phyloP scores from a whole-genome alignment of 2,888 invertebrate genomes.

The Phortica magna region DNA sequence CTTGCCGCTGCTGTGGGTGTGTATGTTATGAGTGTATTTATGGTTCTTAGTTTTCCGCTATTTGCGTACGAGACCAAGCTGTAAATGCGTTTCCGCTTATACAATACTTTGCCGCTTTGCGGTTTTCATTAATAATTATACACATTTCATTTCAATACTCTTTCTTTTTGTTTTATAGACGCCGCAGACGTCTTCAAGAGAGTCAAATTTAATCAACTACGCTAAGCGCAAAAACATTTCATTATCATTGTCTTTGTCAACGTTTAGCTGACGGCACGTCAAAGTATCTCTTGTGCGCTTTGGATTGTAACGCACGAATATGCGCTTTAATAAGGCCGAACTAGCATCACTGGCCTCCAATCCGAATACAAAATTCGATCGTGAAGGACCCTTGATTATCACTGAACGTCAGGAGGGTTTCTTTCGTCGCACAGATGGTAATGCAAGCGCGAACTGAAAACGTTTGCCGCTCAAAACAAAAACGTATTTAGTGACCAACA shows the following conservation, averaged over 20 bases:
- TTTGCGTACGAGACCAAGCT: slow-evolving; percentile 4
- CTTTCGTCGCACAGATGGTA: slow-evolving; percentile 83
- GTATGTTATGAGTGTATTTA: background rate
- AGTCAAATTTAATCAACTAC: too few relatives aligned
- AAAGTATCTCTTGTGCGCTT: background rate
- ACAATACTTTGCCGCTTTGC: background rate
- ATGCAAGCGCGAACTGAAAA: slow-evolving; percentile 12
- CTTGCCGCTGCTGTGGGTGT: too few relatives aligned
- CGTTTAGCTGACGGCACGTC: background rate
- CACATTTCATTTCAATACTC: background rate
- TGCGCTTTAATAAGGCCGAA: slow-evolving; percentile 96
- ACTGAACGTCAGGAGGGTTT: slow-evolving; percentile 94
- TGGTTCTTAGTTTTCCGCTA: background rate
- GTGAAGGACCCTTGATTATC: slow-evolving; percentile 91
- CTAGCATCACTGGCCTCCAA: slow-evolving; percentile 90
- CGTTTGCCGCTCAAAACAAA: slow-evolving; percentile 19
- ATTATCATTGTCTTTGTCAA: too few relatives aligned
- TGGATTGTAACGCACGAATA: slow-evolving; percentile 73
- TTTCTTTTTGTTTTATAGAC: slow-evolving; percentile 1
- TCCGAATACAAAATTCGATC: slow-evolving; percentile 92
- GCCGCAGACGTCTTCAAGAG: background rate
- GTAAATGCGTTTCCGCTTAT: slow-evolving; percentile 2
- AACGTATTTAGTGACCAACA: slow-evolving; percentile 19
- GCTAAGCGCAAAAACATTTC: too few relatives aligned
- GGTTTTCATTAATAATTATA: background rate